phyloP scores from a whole-genome alignment of 2,797 vertebrate species.

The Megaceryle alcyon region DNA sequence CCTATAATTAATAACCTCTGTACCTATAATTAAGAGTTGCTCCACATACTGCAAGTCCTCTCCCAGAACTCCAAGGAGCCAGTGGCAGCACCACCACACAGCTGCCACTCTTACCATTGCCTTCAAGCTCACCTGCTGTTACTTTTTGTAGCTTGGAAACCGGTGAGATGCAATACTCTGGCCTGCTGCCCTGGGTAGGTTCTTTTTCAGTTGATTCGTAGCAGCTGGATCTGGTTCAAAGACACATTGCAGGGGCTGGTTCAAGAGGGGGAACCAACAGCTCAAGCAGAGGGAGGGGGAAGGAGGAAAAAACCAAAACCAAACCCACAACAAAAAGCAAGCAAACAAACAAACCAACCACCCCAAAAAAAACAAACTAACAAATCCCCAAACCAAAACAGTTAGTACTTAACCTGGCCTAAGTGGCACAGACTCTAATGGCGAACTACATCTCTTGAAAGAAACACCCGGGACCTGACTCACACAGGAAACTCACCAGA shows the following conservation, averaged over 20 bases:
- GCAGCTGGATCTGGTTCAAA: neutral
- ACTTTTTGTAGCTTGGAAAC: neutral
- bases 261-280: neutral
- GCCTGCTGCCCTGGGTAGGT: neutral
- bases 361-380: no score
- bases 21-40: neutral
- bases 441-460: neutral
- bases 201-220: neutral
- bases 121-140: neutral
- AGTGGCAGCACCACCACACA: fast-evolving
- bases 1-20: no score
- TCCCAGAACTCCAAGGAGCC: neutral
- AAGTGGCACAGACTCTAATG: neutral
- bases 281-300: neutral
- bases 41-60: neutral
- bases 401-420: neutral
- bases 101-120: neutral
- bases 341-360: no score
- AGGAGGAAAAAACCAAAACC: neutral
- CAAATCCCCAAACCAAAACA: no score
- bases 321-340: neutral
- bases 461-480: neutral
- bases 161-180: neutral
- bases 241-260: neutral
- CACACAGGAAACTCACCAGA: fast-evolving